phyloP scores from a whole-genome alignment of 2,797 vertebrate genomes.

The Crenuchus spilurus region DNA sequence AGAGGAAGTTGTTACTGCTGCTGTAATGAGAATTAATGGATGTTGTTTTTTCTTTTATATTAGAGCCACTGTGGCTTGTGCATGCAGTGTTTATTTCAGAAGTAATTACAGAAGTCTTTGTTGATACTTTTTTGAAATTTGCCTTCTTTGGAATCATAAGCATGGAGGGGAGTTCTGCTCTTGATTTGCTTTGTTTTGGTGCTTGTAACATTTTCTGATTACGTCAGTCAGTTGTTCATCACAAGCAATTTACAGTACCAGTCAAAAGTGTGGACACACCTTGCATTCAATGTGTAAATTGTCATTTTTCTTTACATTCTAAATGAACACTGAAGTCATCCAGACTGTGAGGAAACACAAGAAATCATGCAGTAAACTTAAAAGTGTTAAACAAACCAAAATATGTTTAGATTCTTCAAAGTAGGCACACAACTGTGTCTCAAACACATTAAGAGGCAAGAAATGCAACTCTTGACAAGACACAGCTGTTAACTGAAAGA shows the following conservation, averaged over 20 bases:
- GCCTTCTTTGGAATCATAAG: constrained; percentile 2
- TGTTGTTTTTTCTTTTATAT: constrained; percentile 31
- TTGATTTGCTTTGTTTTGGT: not conserved
- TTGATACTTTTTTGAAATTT: not conserved
- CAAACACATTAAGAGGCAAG: no score
- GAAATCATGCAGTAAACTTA: no score
- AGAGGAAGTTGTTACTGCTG: constrained; percentile 24
- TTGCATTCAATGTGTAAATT: no score
- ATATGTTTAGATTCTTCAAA: no score
- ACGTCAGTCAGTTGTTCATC: not conserved
- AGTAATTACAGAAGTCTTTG: constrained; percentile 15
- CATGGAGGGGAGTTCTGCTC: not conserved
- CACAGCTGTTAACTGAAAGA: no score
- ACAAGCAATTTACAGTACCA: not conserved
- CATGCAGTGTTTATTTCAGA: constrained; percentile 5
- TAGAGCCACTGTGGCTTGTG: constrained; percentile 21
- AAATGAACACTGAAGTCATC: no score
- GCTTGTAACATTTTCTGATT: not conserved
- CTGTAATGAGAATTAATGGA: constrained; percentile 53
- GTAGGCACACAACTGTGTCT: no score
- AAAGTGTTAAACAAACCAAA: no score
- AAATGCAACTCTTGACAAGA: no score
- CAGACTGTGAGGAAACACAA: no score
- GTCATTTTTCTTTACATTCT: no score
- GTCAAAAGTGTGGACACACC: no score